Evolutionary conservation across 2,113 vertebrate species (phyloP).

Genomic region (Prionailurus viverrinus): DNA sequence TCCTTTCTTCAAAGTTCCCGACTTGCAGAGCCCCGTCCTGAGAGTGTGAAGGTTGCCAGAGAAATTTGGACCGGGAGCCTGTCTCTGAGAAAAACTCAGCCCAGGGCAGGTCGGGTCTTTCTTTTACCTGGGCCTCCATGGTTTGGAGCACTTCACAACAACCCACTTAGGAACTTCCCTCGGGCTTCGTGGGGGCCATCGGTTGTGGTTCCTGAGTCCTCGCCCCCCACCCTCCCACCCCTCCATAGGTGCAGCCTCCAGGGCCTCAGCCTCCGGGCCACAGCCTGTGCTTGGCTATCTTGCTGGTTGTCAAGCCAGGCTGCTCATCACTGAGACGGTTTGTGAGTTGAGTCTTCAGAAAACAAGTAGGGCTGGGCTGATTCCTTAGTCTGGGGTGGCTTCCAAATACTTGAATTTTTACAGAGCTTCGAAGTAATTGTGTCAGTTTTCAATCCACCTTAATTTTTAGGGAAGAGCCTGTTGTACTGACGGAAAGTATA

Average conservation of each 20-base stretch:
- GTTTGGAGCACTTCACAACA: background rate
- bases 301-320: background rate
- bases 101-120: background rate
- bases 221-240: rapidly evolving
- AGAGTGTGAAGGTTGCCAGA: background rate
- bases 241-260: background rate
- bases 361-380: background rate
- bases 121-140: background rate
- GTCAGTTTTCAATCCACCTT: background rate
- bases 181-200: background rate
- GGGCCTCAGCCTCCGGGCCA: background rate
- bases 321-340: background rate
- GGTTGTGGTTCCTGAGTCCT: background rate
- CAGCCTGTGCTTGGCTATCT: rapidly evolving
- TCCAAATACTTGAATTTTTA: slow-evolving; percentile 3
- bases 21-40: background rate
- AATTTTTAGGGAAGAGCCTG: background rate
- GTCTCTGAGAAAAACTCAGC: background rate
- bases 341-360: background rate
- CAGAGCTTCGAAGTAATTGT: background rate
- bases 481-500: background rate
- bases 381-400: background rate
- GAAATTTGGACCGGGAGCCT: background rate
- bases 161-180: background rate
- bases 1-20: background rate